Evolutionary conservation across 1,140 invertebrate genomes (phyloP), one percentile per base, ranked within the genome.

Genomic region (Atta colombica): DNA sequence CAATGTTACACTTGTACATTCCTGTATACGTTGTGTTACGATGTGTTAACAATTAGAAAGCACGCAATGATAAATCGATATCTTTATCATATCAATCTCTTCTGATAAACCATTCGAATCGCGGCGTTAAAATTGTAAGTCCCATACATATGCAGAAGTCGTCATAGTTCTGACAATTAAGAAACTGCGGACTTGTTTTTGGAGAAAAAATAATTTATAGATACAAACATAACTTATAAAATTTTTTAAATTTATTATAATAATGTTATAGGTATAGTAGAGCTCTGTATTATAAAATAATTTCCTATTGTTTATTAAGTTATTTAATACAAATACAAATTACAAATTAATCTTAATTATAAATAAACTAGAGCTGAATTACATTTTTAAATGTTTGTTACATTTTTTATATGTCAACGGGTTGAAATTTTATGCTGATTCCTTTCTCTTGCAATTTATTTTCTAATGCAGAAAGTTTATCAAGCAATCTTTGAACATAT

Each of bases 401-500:
- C n/a, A 12, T 12, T 16, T 55, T 35, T 16, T 75, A 75, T 58
- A 88, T 60, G 85, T 90, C 90, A 53, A 91, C 65, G 6, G 93
- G 91, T 88, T 85, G 81, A 69, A 95, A 91, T 74, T 93, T 92
- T 8, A 94, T 91, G 45, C 94, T 69, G 49, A 95, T 89, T n/a
- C 95, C 95, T 87, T 93, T 85, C 5, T 78, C 77, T 88, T 94
- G 93, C 6, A 94, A 81, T 69, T 91, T 93, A 14, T 89, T 75
- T 61, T 94, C 92, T 14, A 95, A 77, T 4, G 18, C 53, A 14
- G 72, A 58, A 7, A 95, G 80, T 31, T 92, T 92, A n/a, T 87
- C 88, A 6, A 90, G 66, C 3, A 85, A 86, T 39, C 92, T 91
- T 82, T 94, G 85, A 8, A 92, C 77, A 31, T 91, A 90, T 53